Conservation (phyloP, 2,113 vertebrate genomes). For the Tachuris rubrigastra region DNA sequence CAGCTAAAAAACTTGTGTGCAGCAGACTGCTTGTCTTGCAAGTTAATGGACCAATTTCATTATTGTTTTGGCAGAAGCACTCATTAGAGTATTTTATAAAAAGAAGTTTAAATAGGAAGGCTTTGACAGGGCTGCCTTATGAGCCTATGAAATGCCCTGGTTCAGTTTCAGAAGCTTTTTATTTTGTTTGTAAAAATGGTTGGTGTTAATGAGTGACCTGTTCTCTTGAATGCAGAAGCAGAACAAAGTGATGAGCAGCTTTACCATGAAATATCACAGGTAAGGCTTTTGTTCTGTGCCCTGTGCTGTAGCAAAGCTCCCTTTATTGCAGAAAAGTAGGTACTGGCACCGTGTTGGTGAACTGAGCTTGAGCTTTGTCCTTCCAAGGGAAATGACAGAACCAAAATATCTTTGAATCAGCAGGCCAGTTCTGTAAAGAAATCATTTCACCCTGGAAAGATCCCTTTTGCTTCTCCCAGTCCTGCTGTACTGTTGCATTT, state of each 20-base stretch:
- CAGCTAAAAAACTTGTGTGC: background rate
- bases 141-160: background rate
- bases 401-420: background rate
- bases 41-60: background rate
- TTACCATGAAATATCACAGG: conserved; percentile 96
- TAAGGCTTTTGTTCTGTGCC: conserved; percentile 47
- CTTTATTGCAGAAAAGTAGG: background rate
- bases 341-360: background rate
- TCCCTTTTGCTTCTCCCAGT: background rate
- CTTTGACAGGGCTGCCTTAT: background rate
- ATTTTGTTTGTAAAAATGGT: background rate
- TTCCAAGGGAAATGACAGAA: background rate
- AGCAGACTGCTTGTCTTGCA: background rate
- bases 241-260: conserved; percentile 97
- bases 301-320: background rate
- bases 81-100: background rate
- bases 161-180: background rate
- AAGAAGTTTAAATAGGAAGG: background rate
- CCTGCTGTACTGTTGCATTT: background rate
- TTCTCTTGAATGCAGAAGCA: conserved; percentile 79
- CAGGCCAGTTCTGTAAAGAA: background rate
- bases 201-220: background rate
- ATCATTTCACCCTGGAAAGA: background rate
- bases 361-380: background rate
- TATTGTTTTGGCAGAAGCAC: background rate